Evolutionary conservation across 1,140 invertebrate genomes (phyloP).

Genomic region (Cyclina sinensis): DNA sequence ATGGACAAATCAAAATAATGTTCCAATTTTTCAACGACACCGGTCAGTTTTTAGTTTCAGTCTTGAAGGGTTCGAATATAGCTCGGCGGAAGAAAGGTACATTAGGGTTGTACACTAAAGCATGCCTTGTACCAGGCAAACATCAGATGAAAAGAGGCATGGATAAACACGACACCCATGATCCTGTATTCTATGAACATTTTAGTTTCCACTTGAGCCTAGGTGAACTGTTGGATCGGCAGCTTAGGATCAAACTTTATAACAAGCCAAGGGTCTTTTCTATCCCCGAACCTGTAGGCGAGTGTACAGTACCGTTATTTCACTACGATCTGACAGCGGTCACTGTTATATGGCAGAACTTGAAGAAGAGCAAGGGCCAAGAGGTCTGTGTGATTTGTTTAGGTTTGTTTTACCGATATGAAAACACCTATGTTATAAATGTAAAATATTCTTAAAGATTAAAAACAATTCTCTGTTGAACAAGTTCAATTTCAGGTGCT

Average conservation of each 20-base stretch:
- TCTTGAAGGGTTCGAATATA: conserved; percentile 33
- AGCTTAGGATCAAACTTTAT: conserved; percentile 36
- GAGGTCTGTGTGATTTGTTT: too few relatives aligned
- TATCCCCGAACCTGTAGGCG: background rate
- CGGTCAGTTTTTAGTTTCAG: background rate
- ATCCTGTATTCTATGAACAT: conserved; percentile 36
- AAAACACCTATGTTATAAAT: too few relatives aligned
- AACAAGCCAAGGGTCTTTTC: conserved; percentile 19
- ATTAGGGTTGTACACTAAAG: conserved; percentile 22
- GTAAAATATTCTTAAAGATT: too few relatives aligned
- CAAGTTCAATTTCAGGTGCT: too few relatives aligned
- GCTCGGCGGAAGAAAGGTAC: background rate
- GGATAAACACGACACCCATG: background rate
- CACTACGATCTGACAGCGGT: conserved; percentile 34
- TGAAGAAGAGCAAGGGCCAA: background rate
- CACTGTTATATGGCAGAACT: conserved; percentile 42
- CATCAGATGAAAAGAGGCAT: background rate
- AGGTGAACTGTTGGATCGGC: background rate
- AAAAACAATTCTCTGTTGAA: too few relatives aligned
- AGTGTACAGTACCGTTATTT: background rate
- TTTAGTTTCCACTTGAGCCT: conserved; percentile 4
- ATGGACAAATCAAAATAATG: conserved; percentile 38
- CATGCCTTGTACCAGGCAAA: conserved; percentile 41
- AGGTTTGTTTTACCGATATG: too few relatives aligned
- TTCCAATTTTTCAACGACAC: conserved; percentile 45